Conservation (phyloP, 2,797 vertebrate genomes). For the Phylloscopus collybita region DNA sequence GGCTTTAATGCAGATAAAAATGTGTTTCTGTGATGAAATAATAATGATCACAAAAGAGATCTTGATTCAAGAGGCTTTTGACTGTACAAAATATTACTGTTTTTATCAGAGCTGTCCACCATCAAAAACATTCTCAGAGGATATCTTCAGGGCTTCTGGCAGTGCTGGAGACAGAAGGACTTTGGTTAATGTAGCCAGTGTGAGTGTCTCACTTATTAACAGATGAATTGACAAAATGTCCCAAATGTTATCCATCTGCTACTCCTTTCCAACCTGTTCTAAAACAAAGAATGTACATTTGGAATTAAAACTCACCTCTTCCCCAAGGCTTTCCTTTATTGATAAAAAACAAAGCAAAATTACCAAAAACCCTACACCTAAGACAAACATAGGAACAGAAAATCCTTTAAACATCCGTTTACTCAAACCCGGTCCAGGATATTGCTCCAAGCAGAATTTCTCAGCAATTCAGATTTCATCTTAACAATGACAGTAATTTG, state of each 20-base stretch:
- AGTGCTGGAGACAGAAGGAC: constrained; percentile 28
- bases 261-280: constrained; percentile 25
- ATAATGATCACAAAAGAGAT: neutral
- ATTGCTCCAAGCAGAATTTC: neutral
- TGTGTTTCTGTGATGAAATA: neutral
- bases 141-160: constrained; percentile 16
- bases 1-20: neutral
- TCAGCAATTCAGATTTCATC: neutral
- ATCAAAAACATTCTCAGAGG: constrained; percentile 11
- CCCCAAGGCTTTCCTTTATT: neutral
- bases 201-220: constrained; percentile 41
- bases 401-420: neutral
- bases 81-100: neutral
- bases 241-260: constrained; percentile 63
- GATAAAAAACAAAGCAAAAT: neutral
- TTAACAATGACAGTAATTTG: neutral
- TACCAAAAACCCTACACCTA: neutral
- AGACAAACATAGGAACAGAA: neutral
- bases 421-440: neutral
- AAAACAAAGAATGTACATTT: neutral
- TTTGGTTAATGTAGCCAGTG: neutral
- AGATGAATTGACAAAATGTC: constrained; percentile 62
- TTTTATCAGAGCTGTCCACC: constrained; percentile 11
- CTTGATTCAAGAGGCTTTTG: neutral
- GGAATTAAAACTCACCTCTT: constrained; percentile 1